phyloP scores from a whole-genome alignment of 2,797 vertebrate genomes.

The Arnoldichthys spilopterus region DNA sequence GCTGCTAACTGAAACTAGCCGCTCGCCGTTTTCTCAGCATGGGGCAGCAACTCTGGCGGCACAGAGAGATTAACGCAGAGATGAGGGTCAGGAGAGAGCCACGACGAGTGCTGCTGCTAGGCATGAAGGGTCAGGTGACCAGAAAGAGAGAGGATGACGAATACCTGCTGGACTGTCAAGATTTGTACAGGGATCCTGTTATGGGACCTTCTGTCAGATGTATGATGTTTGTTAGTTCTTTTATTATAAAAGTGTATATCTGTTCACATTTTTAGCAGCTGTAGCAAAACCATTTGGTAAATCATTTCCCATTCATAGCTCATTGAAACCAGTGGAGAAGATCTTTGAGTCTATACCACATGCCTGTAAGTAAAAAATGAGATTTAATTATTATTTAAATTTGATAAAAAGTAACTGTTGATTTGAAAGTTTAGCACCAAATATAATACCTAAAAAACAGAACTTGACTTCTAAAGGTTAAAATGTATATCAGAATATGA shows the following conservation, averaged over 20 bases:
- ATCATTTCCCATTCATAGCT: too few species aligned
- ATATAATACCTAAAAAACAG: too few species aligned
- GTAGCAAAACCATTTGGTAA: too few species aligned
- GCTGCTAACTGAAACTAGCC: slow-evolving; percentile 58
- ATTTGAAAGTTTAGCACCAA: too few species aligned
- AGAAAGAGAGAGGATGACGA: slow-evolving; percentile 21
- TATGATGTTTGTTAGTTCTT: background rate
- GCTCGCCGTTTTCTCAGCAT: slow-evolving; percentile 54
- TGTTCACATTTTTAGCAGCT: too few species aligned
- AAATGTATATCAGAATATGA: too few species aligned
- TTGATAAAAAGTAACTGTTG: too few species aligned
- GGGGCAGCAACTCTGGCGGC: slow-evolving; percentile 59
- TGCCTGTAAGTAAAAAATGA: too few species aligned
- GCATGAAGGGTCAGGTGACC: slow-evolving; percentile 46
- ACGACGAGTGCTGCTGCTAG: slow-evolving; percentile 5
- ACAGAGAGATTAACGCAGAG: slow-evolving; percentile 54
- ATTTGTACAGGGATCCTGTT: background rate
- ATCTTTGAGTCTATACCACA: too few species aligned
- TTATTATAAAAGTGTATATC: background rate
- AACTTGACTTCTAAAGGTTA: too few species aligned
- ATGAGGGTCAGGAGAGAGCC: slow-evolving; percentile 40
- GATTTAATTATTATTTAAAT: too few species aligned
- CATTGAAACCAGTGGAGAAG: too few species aligned
- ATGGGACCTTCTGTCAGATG: background rate
- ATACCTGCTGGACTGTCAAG: background rate